Evolutionary conservation across 2,797 vertebrate genomes (phyloP), one percentile per base, ranked within the genome.

Genomic region (Betta splendens): DNA sequence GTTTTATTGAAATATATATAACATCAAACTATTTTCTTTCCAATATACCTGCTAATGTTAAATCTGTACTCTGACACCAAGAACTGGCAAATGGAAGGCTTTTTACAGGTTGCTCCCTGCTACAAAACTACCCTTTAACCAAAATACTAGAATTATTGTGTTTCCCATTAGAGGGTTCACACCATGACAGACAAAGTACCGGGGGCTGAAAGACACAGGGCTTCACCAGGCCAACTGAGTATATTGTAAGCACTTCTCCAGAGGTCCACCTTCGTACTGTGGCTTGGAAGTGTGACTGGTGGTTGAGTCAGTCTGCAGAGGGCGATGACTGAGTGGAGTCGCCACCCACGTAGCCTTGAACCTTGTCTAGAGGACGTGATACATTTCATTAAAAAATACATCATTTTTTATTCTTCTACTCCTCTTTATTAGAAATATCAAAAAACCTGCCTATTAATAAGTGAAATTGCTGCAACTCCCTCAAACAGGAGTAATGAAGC

Each of bases 201-300:
- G 69, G 29, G n/a, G 64, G 73, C 62, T 88, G 79, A 84, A 80
- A 83, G 78, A 80, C 63, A 35, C 60, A 73, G 28, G 57, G 33
- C 75, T 80, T n/a, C 73, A 75, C 69, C 17, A 77, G 66, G 77
- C 80, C 29, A 83, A 73, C 69, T 81, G 65, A 75, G 57, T 40
- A 52, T 37, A 75, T 53, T 84, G 81, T 72, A 81, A 85, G 80
- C 74, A 77, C 83, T 86, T 83, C 60, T 77, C 77, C 72, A 70
- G 72, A 78, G 74, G 67, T 66, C 74, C 67, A 81, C 55, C 69
- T 82, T 69, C 74, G 69, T 76, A 78, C 77, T 84, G 77, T 77
- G 77, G 71, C 77, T 64, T 70, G 79, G 68, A 81, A 62, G 60
- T 69, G 73, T 75, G 61, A 81, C 72, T 74, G 65, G 46, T 59